Evolutionary conservation across 2,888 invertebrate genomes (phyloP), one percentile per base, ranked within the genome.

Genomic region (Drosophila trichaetosa): DNA sequence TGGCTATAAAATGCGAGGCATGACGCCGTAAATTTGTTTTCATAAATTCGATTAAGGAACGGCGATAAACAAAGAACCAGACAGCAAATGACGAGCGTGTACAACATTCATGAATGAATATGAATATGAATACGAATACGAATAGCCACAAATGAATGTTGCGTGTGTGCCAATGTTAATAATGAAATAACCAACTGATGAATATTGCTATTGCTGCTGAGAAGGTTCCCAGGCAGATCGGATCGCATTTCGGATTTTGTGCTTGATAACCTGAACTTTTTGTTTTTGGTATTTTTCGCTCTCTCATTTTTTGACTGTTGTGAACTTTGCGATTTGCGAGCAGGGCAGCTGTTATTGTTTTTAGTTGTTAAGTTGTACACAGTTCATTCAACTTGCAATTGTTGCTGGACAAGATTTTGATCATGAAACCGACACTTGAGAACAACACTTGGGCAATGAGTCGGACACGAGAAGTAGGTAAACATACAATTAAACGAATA

Each of bases 371-470:
- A 29, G 51, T 33, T 58, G 33, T 59, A n/a, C 38, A 62, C 64
- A 81, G 86, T 81, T 84, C 83, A 79, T 83, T 84, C 75, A 84
- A 83, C 83, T 69, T 72, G 24, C 62, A 78, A 75, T 80, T 80
- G 76, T 65, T 75, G 67, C 54, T 51, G 69, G 46, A 61, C 66
- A 54, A 64, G 64, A 46, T 68, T 60, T 36, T 38, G 64, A 62
- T 63, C 60, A 67, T 58, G 71, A 71, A 76, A 73, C 79, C 60
- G 72, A 75, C 59, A 75, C 71, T 59, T 34, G 51, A 63, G 24
- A 16, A 36, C 24, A 48, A 49, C 42, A 61, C 52, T 52, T 29
- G 24, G 40, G 8, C 46, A 63, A 62, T 40, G 31, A 33, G 33
- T 34, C 11, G 36, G 27, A 27, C 10, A n/a, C 16, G 53, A 18